Evolutionary conservation across 2,113 vertebrate genomes (phyloP).

Genomic region (Albula glossodonta): DNA sequence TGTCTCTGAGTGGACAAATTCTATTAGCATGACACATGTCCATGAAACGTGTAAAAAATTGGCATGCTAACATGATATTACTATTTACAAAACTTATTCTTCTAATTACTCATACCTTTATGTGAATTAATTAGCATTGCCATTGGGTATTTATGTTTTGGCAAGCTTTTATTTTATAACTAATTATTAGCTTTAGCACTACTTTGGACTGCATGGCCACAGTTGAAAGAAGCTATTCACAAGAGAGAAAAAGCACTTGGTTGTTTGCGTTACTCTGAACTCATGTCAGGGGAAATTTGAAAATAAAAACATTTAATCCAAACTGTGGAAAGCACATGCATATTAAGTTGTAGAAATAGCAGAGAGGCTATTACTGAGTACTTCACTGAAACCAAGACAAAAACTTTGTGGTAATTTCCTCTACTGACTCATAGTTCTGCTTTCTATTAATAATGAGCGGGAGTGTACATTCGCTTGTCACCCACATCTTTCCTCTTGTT

Average conservation of each 20-base stretch:
- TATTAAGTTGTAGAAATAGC: background rate
- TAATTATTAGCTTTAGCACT: background rate
- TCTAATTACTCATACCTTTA: too few species aligned
- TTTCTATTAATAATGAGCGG: conserved; percentile 23
- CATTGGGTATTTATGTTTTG: background rate
- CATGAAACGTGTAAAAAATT: too few species aligned
- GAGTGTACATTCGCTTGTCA: background rate
- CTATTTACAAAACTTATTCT: too few species aligned
- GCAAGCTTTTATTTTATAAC: background rate
- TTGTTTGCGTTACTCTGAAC: too few species aligned
- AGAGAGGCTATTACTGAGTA: background rate
- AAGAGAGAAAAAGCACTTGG: background rate
- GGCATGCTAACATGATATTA: too few species aligned
- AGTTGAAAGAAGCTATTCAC: too few species aligned
- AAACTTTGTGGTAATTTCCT: background rate
- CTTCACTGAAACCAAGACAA: background rate
- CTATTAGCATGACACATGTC: too few species aligned
- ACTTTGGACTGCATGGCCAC: background rate
- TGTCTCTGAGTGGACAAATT: too few species aligned
- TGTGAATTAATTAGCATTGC: too few species aligned
- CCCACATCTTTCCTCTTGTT: background rate
- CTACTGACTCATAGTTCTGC: conserved; percentile 14
- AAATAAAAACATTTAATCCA: background rate
- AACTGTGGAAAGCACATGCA: background rate
- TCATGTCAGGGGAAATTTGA: background rate